Base-by-base conservation (phyloP, 2,113 vertebrate genomes). In the Pyxicephalus adspersus region DNA sequence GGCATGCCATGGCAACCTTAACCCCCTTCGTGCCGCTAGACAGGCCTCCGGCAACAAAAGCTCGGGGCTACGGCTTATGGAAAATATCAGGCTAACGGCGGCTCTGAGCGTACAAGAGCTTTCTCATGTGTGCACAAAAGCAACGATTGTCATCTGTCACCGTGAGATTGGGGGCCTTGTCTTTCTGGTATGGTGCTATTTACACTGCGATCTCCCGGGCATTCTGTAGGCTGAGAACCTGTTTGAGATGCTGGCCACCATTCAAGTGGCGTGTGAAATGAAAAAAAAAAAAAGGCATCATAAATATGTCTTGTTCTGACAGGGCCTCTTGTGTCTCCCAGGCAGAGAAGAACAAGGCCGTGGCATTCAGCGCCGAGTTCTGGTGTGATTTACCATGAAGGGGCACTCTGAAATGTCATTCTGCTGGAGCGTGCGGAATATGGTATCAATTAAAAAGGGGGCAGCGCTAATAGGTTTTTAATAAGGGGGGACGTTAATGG, bases 271-370 rank as follows among this genome's bases (percentile, higher is more conserved):
- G 88, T 83, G 78, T 85, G 83, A 87, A 86, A n/a, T n/a, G n/a
- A 81, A 86, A 82, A 74, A 80, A 80, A 84, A 83, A 84, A 85
- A 90, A 86, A 79, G 83, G 22, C 64, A 84, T 85, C 86, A 87
- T 79, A 86, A 89, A 91, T 81, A 85, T 84, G 85, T 86, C 61
- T 80, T 83, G 86, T 85, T 90, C 85, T 86, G 90, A 89, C 88
- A 88, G 79, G 26, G 83, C 88, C 87, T 86, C 89, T 83, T 85
- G 84, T 79, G 87, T 85, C 68, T 74, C 61, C 38, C 54, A 45
- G 83, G 87, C 86, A 81, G 28, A 85, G 83, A 86, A 84, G 84
- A 83, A 79, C 81, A 81, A 79, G 66, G 73, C 58, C 17, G 20
- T 2, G 79, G 80, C 71, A 85, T 84, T 81, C 51, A 70, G 58